Conservation (phyloP, 2,113 vertebrate species). For the Mesocricetus auratus region DNA sequence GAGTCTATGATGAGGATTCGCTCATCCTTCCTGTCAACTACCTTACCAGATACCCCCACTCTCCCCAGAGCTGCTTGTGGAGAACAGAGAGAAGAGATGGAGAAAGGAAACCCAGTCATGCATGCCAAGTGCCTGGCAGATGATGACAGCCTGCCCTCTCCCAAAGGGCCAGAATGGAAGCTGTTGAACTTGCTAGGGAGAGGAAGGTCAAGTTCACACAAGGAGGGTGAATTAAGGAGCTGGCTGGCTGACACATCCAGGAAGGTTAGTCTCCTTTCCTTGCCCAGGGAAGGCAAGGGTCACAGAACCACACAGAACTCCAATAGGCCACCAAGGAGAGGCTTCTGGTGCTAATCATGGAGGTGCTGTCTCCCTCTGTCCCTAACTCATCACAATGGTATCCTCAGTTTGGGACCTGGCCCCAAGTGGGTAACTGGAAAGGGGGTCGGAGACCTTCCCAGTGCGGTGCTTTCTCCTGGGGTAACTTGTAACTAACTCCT, state of each 20-base stretch:
- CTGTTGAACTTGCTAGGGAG: not conserved
- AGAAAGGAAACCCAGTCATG: not conserved
- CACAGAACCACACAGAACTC: not conserved
- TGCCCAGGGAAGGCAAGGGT: not conserved
- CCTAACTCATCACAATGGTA: slow-evolving; percentile 22
- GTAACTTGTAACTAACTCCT: not conserved
- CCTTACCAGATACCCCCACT: not conserved
- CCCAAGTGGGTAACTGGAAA: slow-evolving; percentile 9
- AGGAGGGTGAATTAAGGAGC: not conserved
- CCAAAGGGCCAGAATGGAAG: not conserved
- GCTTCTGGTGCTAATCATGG: slow-evolving; percentile 22
- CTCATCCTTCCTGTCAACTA: not conserved
- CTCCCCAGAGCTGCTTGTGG: not conserved
- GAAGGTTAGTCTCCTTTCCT: not conserved
- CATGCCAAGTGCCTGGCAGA: slow-evolving; percentile 12
- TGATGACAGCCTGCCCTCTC: not conserved
- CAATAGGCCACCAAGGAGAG: not conserved
- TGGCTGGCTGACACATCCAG: not conserved
- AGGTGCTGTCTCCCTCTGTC: not conserved
- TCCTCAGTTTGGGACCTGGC: slow-evolving; percentile 32
- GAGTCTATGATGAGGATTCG: not conserved
- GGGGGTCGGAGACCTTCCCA: slow-evolving; percentile 40
- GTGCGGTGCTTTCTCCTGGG: not conserved
- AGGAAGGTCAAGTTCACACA: not conserved
- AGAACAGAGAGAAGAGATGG: not conserved